Percentiles rank a stretch among this genome's conserved stretches.
These are phyloP conservation scores for Prinia subflava DNA, from an alignment of 2,113 vertebrate genomes.

Conservation along the genomic window DNA sequence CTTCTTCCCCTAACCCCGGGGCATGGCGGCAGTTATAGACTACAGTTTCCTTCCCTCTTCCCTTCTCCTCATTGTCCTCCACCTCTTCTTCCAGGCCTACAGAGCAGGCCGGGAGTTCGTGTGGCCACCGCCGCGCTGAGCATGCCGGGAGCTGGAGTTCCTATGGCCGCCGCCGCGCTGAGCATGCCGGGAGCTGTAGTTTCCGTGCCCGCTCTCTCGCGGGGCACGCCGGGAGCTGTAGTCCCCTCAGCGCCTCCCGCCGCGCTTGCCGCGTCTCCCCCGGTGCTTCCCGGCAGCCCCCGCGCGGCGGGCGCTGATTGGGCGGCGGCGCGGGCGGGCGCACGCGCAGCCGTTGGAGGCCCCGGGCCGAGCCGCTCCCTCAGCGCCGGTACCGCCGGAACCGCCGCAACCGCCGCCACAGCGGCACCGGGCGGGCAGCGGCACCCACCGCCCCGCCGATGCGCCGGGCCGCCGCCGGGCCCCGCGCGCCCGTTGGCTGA, in stretches of 20 bases:
- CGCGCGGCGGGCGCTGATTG: not conserved
- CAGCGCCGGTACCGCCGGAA: not conserved
- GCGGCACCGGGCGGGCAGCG: not conserved
- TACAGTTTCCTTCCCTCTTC: too few relatives aligned
- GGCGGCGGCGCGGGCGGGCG: not conserved
- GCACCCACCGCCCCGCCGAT: not conserved
- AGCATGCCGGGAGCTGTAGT: not conserved
- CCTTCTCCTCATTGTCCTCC: not conserved
- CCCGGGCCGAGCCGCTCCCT: not conserved
- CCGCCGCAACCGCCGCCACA: not conserved
- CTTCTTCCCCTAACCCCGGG: too few relatives aligned
- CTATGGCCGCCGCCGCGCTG: not conserved
- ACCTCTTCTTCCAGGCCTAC: too few relatives aligned
- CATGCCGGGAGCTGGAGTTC: too few relatives aligned
- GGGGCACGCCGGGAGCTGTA: not conserved
- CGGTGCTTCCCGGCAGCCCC: not conserved
- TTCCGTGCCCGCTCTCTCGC: fast-evolving
- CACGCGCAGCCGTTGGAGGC: not conserved
- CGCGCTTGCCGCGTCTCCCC: not conserved
- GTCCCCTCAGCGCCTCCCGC: not conserved
- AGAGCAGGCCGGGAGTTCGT: not conserved
- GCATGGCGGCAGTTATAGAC: too few relatives aligned
- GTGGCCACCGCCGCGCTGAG: too few relatives aligned
- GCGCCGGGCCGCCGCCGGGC: not conserved
- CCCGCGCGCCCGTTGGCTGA: not conserved